Evolutionary conservation across 2,113 vertebrate genomes (phyloP), one percentile per base, ranked within the genome.

Genomic region (Ammodramus savannarum): DNA sequence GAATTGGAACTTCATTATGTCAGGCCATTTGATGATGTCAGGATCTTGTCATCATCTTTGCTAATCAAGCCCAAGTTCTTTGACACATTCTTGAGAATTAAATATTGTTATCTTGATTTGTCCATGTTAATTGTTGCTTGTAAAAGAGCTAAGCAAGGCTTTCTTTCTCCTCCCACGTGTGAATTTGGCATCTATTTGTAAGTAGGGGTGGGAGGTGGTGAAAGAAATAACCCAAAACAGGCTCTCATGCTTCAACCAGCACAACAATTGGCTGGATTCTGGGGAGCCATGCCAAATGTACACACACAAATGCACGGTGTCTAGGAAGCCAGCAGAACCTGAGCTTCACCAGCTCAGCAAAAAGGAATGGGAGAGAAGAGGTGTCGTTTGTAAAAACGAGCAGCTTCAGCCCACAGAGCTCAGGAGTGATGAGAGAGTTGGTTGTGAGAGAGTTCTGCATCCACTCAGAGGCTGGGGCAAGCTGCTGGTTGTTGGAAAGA

Each of bases 341-440:
- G 31, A 68, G 13, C 34, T 44, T 55, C 36, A 25, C 27, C 27
- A 48, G 15, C 27, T 77, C 41, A 41, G 59, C 63, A 34, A 29
- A 57, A 86, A 76, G 63, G 20, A 48, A 16, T 26, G 29, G 38
- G 38, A 54, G 48, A 65, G 48, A 43, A 74, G 31, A 32, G 54
- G 23, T 46, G 54, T 51, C 0, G 0, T 61, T 69, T 25, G 8
- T 62, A 5, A 41, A 75, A 83, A n/a, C 0, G 1, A 85, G 22
- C 48, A 73, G 32, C 43, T 67, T 51, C 43, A 76, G 39, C 44
- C 31, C 34, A 38, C 17, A 25, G 62, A 51, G 25, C 43, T 72
- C 71, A 79, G 52, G 43, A 88, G 43, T 44, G 32, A 31, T 49
- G 41, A 38, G 49, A 51, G 58, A 26, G 8, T 22, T 77, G 49